phyloP scores from a whole-genome alignment of 2,888 invertebrate species.

The Conops quadrifasciatus region DNA sequence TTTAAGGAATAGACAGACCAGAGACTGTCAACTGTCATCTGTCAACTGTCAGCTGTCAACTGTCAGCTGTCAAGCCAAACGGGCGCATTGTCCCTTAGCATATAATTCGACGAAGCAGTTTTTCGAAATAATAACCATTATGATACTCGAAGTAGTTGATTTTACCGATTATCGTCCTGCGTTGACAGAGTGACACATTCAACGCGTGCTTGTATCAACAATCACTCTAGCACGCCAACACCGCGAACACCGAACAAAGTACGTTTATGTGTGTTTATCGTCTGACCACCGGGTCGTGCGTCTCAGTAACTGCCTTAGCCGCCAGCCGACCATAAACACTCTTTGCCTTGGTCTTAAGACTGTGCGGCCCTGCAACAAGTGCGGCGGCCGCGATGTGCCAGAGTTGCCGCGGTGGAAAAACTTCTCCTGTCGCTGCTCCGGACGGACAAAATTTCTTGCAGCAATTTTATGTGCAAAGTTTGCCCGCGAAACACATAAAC shows the following conservation, averaged over 20 bases:
- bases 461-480: conserved; percentile 5
- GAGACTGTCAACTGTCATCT: no score
- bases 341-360: not conserved
- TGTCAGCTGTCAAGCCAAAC: no score
- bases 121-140: no score
- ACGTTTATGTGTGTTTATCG: not conserved
- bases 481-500: not conserved
- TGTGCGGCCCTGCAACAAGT: not conserved
- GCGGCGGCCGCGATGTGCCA: not conserved
- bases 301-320: not conserved
- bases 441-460: not conserved
- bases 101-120: no score
- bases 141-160: not conserved
- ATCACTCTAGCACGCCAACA: no score
- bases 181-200: not conserved
- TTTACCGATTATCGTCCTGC: not conserved
- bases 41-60: no score
- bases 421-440: not conserved
- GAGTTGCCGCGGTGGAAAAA: not conserved
- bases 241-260: no score
- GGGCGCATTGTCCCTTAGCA: no score
- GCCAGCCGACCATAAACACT: not conserved
- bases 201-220: not conserved
- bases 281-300: not conserved
- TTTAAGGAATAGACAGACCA: no score